Evolutionary conservation across 2,113 vertebrate species (phyloP), one percentile per base, ranked within the genome.

Genomic region (Dunckerocampus dactyliophorus): DNA sequence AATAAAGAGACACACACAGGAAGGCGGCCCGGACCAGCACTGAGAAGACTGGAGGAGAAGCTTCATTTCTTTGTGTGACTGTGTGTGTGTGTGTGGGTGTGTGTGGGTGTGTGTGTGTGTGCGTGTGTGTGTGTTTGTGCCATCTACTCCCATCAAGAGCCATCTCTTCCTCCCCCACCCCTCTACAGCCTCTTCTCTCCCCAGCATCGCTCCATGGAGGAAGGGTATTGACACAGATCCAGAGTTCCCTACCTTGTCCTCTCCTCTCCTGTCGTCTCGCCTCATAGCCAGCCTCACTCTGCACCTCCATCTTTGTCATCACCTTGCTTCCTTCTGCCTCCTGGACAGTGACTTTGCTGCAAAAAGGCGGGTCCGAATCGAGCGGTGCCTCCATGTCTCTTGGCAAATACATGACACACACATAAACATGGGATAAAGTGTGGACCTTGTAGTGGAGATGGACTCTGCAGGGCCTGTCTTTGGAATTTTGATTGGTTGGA

Each of bases 1-100:
- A 95, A 92, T 94, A 93, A 77, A 76, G 80, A 82, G 31, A 34
- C 31, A 8, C 69, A 69, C 75, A 79, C 75, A 71, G 79, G 87
- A 88, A 78, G 74, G 73, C 77, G 76, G 73, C 82, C 69, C 75
- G 78, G 81, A 87, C 82, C 85, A 74, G 77, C 78, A 86, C 75
- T 73, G 71, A 77, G 84, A 80, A 78, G 85, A 69, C 75, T 72
- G 84, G 81, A 89, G 82, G 75, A 87, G 76, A 84, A 79, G 76
- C 71, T 63, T 80, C 59, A 61, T 62, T 72, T 67, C 71, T 51
- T 68, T 59, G 70, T 63, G 75, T 65, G 76, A 14, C 3, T 11
- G 63, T 52, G 63, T 57, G 45, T 58, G 62, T 46, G 53, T 65
- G 62, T 28, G 39, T 59, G 66, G 34, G 31, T 19, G 39, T 6